phyloP scores from a whole-genome alignment of 1,140 invertebrate genomes.

The Megalopta genalis region DNA sequence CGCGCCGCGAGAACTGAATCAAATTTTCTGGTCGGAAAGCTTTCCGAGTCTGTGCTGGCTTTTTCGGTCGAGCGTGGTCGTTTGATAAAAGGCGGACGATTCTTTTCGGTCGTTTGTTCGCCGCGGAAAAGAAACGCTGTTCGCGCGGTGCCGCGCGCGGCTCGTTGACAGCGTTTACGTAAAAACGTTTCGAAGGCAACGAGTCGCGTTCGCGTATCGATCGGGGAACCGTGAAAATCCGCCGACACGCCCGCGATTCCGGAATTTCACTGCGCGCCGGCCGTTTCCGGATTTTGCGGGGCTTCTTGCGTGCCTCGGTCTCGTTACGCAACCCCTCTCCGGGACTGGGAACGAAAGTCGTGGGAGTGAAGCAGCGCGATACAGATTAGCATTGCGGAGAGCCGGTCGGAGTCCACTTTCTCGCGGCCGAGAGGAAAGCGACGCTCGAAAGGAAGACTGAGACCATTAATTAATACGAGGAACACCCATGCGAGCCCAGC shows the following conservation, averaged over 20 bases:
- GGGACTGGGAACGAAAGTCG: slow-evolving; percentile 40
- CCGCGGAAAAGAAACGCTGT: too few relatives aligned
- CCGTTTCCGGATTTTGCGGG: slow-evolving; percentile 39
- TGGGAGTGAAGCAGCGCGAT: slow-evolving; percentile 47
- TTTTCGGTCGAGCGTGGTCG: too few relatives aligned
- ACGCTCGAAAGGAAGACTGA: background rate
- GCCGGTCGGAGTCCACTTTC: slow-evolving; percentile 31
- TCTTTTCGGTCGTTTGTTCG: too few relatives aligned
- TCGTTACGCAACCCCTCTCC: slow-evolving; percentile 43
- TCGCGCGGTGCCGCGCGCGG: background rate
- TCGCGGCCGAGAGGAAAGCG: background rate
- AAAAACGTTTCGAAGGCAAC: background rate
- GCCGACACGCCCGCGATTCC: too few relatives aligned
- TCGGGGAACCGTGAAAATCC: background rate
- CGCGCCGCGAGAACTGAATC: too few relatives aligned
- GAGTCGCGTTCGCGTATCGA: background rate
- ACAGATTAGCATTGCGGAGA: slow-evolving; percentile 26
- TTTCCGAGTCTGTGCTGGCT: too few relatives aligned
- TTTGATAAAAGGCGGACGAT: too few relatives aligned
- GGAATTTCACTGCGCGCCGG: slow-evolving; percentile 2
- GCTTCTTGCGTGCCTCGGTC: slow-evolving; percentile 38
- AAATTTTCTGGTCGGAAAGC: too few relatives aligned
- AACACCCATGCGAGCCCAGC: background rate
- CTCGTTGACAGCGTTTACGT: background rate
- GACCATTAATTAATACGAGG: background rate